These are phyloP conservation scores for Brienomyrus longianalis DNA, from an alignment of 2,113 vertebrate species.

Conservation along the genomic window DNA sequence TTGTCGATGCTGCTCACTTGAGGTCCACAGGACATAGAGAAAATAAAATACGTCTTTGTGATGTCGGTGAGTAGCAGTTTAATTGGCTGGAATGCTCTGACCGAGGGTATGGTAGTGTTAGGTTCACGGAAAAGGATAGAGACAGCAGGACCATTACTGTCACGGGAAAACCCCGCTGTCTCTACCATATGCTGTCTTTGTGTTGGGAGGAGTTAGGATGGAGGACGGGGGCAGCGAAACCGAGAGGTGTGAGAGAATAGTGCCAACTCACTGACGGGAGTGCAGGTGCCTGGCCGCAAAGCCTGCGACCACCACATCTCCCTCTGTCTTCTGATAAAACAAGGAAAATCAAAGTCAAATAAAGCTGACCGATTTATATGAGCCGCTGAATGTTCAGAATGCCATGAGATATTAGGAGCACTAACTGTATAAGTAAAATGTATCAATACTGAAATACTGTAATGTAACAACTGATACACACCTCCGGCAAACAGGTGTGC, in stretches of 20 bases:
- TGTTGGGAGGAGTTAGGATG: neutral
- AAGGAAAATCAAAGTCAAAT: neutral
- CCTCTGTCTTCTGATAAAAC: constrained; percentile 72
- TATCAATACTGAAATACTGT: neutral
- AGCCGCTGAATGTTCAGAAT: neutral
- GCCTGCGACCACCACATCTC: constrained; percentile 87
- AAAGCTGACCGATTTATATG: neutral
- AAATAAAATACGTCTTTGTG: constrained; percentile 25
- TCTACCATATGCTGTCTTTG: neutral
- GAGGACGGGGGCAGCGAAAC: neutral
- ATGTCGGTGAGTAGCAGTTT: neutral
- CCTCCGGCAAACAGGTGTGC: neutral
- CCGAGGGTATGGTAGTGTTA: neutral
- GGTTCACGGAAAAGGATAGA: neutral
- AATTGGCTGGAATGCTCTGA: neutral
- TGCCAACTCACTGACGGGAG: constrained; percentile 69
- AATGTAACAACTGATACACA: neutral
- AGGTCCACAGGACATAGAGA: constrained; percentile 46
- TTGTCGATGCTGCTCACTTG: constrained; percentile 84
- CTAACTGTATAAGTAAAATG: neutral
- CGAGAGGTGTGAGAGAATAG: too few species aligned
- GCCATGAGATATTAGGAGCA: neutral
- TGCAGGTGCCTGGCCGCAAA: constrained; percentile 67
- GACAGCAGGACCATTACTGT: neutral
- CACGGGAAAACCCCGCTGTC: neutral